Conservation (phyloP, 1,140 invertebrate species). For the Bradynema listronoti region DNA sequence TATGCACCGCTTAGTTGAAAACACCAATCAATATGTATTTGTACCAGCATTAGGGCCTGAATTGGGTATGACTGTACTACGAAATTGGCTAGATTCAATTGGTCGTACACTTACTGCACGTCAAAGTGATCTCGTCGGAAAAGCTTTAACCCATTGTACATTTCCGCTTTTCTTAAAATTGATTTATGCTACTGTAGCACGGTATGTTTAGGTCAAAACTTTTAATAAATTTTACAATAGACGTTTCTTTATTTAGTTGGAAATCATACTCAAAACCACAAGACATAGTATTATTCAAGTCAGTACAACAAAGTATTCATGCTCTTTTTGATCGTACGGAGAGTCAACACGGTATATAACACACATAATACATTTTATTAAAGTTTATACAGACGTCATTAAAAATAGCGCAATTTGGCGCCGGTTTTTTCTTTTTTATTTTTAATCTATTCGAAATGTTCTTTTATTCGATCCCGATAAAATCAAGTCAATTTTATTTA, state of each 20-base stretch:
- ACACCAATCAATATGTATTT: constrained; percentile 81
- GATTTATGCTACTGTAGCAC: constrained; percentile 69
- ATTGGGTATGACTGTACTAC: constrained; percentile 82
- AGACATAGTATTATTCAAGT: constrained; percentile 81
- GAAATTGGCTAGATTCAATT: constrained; percentile 87
- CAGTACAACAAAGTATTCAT: constrained; percentile 95
- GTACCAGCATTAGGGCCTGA: constrained; percentile 73
- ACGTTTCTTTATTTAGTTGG: constrained; percentile 74
- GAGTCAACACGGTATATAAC: constrained; percentile 69
- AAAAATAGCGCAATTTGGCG: too few relatives aligned
- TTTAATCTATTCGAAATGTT: neutral
- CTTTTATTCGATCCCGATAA: too few relatives aligned
- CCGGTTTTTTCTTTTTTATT: too few relatives aligned
- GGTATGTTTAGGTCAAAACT: constrained; percentile 17
- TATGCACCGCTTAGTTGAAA: constrained; percentile 42
- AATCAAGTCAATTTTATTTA: too few relatives aligned
- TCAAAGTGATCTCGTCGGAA: constrained; percentile 87
- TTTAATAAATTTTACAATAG: constrained; percentile 61
- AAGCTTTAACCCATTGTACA: constrained; percentile 81
- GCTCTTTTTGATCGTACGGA: constrained; percentile 89
- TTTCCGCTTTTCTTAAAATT: constrained; percentile 93
- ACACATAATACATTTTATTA: too few relatives aligned
- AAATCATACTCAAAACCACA: constrained; percentile 87
- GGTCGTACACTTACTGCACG: constrained; percentile 79
- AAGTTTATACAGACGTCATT: too few relatives aligned